Conservation (phyloP, 2,888 invertebrate genomes). For the Pachycephus smyrnensis region DNA sequence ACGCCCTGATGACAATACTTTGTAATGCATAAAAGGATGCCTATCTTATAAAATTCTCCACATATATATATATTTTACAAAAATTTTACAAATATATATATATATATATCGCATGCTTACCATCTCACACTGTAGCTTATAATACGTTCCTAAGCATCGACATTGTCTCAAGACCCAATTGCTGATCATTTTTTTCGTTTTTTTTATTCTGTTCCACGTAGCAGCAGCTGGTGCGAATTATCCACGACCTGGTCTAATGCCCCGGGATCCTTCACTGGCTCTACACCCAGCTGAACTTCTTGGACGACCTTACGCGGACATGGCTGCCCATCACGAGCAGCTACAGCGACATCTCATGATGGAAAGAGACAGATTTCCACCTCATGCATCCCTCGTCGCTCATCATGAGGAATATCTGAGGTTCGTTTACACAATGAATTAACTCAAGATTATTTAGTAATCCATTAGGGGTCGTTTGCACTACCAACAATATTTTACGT, state of each 20-base stretch:
- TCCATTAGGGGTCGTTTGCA: background rate
- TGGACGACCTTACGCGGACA: conserved; percentile 83
- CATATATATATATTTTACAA: conserved; percentile 6
- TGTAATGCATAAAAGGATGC: background rate
- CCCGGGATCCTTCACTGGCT: conserved; percentile 73
- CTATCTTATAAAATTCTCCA: conserved; percentile 4
- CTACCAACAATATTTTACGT: background rate
- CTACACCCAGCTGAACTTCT: conserved; percentile 83
- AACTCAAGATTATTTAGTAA: background rate
- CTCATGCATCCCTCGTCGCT: conserved; percentile 74
- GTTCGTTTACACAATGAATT: conserved; percentile 59
- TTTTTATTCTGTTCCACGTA: conserved; percentile 11
- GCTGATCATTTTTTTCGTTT: conserved; percentile 7
- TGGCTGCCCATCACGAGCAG: conserved; percentile 86
- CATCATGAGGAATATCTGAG: conserved; percentile 78
- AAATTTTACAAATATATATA: background rate
- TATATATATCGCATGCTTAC: background rate
- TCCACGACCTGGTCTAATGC: conserved; percentile 73
- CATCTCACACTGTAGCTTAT: background rate
- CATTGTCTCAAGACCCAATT: background rate
- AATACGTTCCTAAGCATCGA: background rate
- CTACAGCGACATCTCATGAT: conserved; percentile 85
- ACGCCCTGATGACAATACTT: conserved; percentile 4
- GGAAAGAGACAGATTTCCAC: conserved; percentile 81
- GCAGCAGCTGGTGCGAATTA: conserved; percentile 72